Conservation (phyloP, 1,140 invertebrate species). For the Laupala kohalensis region DNA sequence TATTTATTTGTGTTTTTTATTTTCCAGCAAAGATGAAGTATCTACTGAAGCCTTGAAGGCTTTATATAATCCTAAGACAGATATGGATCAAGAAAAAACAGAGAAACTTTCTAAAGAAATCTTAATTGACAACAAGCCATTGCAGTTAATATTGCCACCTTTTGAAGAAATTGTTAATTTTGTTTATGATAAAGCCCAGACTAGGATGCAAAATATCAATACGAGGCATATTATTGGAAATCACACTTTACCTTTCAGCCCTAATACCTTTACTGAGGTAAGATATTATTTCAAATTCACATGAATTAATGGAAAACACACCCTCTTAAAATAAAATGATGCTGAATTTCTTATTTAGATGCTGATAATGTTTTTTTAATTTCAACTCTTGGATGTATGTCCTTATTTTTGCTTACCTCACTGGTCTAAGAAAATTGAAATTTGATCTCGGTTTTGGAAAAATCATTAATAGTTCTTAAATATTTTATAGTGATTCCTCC, state of each 20-base stretch:
- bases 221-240: slow-evolving; percentile 43
- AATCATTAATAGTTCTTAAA: too few relatives aligned
- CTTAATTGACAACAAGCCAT: slow-evolving; percentile 7
- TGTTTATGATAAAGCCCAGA: slow-evolving; percentile 46
- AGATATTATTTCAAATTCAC: too few relatives aligned
- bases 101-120: slow-evolving; percentile 34
- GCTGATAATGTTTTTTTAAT: too few relatives aligned
- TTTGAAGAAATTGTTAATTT: slow-evolving; percentile 49
- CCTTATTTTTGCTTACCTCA: too few relatives aligned
- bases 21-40: slow-evolving; percentile 59
- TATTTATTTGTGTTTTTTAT: background rate
- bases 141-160: slow-evolving; percentile 28
- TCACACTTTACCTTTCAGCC: slow-evolving; percentile 50
- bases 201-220: slow-evolving; percentile 38
- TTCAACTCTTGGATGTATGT: too few relatives aligned
- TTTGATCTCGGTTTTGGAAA: too few relatives aligned
- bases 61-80: slow-evolving; percentile 38
- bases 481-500: too few relatives aligned
- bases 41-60: slow-evolving; percentile 54
- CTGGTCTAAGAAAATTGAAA: too few relatives aligned
- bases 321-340: too few relatives aligned
- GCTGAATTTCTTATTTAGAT: too few relatives aligned
- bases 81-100: slow-evolving; percentile 15
- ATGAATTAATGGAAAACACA: too few relatives aligned
- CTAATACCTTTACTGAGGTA: slow-evolving; percentile 48